These are phyloP conservation scores for Leptodirus hochenwartii DNA, from an alignment of 2,888 invertebrate genomes.

Conservation along the genomic window DNA sequence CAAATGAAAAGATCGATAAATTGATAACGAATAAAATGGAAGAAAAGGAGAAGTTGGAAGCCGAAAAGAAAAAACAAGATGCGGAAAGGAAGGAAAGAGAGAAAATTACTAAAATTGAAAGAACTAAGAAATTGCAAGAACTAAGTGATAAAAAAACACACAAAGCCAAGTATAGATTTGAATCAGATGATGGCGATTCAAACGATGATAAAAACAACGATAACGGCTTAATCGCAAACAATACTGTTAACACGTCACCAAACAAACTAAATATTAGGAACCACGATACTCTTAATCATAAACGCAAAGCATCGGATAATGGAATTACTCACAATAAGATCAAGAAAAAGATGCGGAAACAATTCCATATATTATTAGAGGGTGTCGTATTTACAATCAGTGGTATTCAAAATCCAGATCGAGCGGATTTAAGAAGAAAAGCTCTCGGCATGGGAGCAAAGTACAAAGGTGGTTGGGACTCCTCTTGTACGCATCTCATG, in stretches of 20 bases:
- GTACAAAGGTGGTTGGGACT: constrained; percentile 59
- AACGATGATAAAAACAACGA: constrained; percentile 5
- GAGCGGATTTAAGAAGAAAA: constrained; percentile 44
- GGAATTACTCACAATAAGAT: too few relatives aligned
- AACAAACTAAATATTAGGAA: constrained; percentile 12
- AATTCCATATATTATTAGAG: constrained; percentile 39
- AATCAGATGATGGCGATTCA: constrained; percentile 2
- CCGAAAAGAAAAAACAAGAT: constrained; percentile 8
- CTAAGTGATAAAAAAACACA: constrained; percentile 8
- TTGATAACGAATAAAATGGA: constrained; percentile 25
- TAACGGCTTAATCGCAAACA: constrained; percentile 7
- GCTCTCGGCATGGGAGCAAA: constrained; percentile 63
- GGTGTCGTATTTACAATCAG: constrained; percentile 66
- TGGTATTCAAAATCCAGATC: constrained; percentile 70
- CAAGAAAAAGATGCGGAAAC: constrained; percentile 19
- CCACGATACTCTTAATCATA: constrained; percentile 7
- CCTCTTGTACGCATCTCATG: constrained; percentile 69
- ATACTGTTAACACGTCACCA: constrained; percentile 8
- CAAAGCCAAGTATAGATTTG: constrained; percentile 9
- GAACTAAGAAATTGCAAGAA: constrained; percentile 7
- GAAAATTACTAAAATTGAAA: constrained; percentile 10
- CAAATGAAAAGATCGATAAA: constrained; percentile 29
- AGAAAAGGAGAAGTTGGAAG: constrained; percentile 16
- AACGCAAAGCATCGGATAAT: too few relatives aligned
- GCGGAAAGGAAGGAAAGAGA: constrained; percentile 8